A percentile compares a stretch with the other conserved stretches of the same genome.
phyloP scores from a whole-genome alignment of 2,113 vertebrate genomes.

The Emydura subglobosa region DNA sequence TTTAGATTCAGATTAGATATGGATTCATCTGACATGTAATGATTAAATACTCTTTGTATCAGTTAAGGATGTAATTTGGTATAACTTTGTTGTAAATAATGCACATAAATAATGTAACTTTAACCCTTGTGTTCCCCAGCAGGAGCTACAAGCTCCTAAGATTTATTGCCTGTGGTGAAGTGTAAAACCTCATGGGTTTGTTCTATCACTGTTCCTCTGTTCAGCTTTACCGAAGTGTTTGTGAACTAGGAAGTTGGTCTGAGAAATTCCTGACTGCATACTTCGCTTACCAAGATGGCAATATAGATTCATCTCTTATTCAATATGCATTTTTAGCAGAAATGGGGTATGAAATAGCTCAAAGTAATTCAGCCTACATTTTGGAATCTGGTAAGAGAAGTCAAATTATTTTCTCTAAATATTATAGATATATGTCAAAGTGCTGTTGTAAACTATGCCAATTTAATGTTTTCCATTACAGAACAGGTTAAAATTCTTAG shows the following conservation, averaged over 20 bases:
- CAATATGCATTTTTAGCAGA: constrained; percentile 77
- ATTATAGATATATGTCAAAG: background rate
- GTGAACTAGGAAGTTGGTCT: constrained; percentile 75
- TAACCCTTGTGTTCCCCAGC: background rate
- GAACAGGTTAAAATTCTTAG: constrained; percentile 68
- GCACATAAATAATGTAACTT: background rate
- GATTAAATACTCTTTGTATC: background rate
- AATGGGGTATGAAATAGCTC: constrained; percentile 79
- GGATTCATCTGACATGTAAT: background rate
- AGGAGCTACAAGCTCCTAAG: background rate
- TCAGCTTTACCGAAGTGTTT: constrained; percentile 77
- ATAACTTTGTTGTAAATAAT: background rate
- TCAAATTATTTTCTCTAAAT: constrained; percentile 25
- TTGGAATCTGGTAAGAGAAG: constrained; percentile 77
- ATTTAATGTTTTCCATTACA: constrained; percentile 30
- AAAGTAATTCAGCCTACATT: constrained; percentile 78
- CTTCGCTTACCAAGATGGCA: constrained; percentile 72
- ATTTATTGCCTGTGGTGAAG: background rate
- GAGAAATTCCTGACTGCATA: constrained; percentile 76
- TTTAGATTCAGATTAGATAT: background rate
- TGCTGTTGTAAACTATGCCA: constrained; percentile 24
- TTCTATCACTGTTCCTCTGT: constrained; percentile 25
- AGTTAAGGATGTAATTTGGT: background rate
- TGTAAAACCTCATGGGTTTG: background rate
- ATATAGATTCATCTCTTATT: constrained; percentile 74